Evolutionary conservation across 64 coral and sea anemone genomes (phyloP), one percentile per base, ranked within the genome.

Genomic region (Montipora capricornis): DNA sequence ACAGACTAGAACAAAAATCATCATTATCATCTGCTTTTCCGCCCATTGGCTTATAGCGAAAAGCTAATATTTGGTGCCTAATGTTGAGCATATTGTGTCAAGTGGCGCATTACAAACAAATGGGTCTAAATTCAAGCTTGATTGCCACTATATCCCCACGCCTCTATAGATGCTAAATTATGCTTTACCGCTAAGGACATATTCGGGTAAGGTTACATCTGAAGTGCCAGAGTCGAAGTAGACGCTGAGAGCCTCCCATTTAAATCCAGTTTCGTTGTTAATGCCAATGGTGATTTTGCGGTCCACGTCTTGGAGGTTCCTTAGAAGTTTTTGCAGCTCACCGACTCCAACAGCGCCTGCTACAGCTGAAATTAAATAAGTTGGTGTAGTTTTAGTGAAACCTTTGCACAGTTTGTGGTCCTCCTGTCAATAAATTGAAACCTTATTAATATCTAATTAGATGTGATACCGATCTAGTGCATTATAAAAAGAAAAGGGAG

Each of bases 221-320:
- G 86, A 74, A 53, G 86, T 53, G 69, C 86, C 86, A 73, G 86
- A 88, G 5, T 19, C 1, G 47, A 88, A 88, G 86, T 88, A 88
- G 26, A 13, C 5, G n/a, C 12, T 75, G 16, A 22, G 50, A 20
- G 29, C 17, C 20, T 19, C 20, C 86, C 86, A 88, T 73, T 47
- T 75, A 20, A 3, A 55, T n/a, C 46, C 5, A 15, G 44, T 50
- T 20, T 88, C 86, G 70, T 88, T 88, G 13, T 75, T 46, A 53
- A 88, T 53, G 1, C 86, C 71, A 24, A 88, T 88, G 20, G 70
- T 48, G 17, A 88, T 75, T 67, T 88, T 88, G n/a, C 86, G 86
- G 17, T 4, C 11, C 13, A 53, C 47, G 4, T 3, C 8, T 3
- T 0, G 1, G 3, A 88, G 2, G 5, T 37, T 14, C 13, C 53